These are phyloP conservation scores for Acipenser ruthenus DNA, from an alignment of 2,797 vertebrate genomes.

Conservation along the genomic window DNA sequence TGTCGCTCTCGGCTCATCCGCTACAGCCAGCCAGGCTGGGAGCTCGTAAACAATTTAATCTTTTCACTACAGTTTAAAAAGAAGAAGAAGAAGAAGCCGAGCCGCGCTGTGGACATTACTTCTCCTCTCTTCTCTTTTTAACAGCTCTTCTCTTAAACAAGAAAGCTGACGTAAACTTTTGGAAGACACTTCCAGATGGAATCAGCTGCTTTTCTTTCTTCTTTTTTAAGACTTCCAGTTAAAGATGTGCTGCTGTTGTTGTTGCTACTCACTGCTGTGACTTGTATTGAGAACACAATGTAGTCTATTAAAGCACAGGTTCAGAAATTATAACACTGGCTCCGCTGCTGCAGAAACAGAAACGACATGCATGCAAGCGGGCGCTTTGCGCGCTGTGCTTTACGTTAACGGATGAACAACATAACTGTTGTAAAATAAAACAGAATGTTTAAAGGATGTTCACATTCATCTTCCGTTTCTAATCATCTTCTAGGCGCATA, in stretches of 20 bases:
- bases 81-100: conserved; percentile 41
- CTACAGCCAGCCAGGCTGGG: conserved; percentile 72
- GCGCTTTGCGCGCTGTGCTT: not conserved
- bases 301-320: conserved; percentile 40
- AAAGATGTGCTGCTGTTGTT: conserved; percentile 62
- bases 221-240: conserved; percentile 52
- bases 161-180: conserved; percentile 67
- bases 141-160: conserved; percentile 51
- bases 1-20: conserved; percentile 90
- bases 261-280: conserved; percentile 36
- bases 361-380: not conserved
- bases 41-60: conserved; percentile 98
- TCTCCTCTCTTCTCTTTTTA: conserved; percentile 31
- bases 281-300: conserved; percentile 66
- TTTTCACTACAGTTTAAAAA: conserved; percentile 89
- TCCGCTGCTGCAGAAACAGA: not conserved
- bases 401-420: not conserved
- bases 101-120: conserved; percentile 54
- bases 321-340: not conserved
- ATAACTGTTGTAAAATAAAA: not conserved
- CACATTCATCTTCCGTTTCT: conserved; percentile 2
- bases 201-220: conserved; percentile 53
- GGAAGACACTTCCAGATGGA: conserved; percentile 62
- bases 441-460: conserved; percentile 4
- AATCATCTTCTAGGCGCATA: not conserved